A percentile compares a stretch with the other conserved stretches of the same genome.
These are phyloP conservation scores for Neostethus bicornis DNA, from an alignment of 2,797 vertebrate genomes.

Conservation along the genomic window DNA sequence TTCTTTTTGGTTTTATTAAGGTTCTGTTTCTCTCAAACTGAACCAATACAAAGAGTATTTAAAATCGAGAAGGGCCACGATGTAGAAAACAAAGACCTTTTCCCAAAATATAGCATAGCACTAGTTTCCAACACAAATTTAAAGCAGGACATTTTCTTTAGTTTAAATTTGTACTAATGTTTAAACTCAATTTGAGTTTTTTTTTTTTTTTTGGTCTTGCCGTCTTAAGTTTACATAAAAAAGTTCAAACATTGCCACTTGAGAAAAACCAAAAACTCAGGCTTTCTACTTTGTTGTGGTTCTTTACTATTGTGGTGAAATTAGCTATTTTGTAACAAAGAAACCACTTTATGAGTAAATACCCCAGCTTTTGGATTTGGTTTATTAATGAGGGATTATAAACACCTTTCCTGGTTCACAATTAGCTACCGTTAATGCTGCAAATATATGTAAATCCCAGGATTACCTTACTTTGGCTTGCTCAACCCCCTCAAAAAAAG, in stretches of 20 bases:
- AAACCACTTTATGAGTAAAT: conserved; percentile 50
- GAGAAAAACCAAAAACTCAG: conserved; percentile 25
- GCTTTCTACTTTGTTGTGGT: conserved; percentile 9
- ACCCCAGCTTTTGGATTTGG: conserved; percentile 43
- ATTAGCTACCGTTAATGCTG: conserved; percentile 46
- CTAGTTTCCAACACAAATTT: conserved; percentile 42
- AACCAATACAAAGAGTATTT: too few relatives aligned
- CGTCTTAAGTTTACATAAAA: conserved; percentile 21
- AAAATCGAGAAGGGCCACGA: too few relatives aligned
- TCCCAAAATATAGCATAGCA: conserved; percentile 22
- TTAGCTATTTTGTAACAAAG: conserved; percentile 37
- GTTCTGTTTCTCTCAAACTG: too few relatives aligned
- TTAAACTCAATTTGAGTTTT: conserved; percentile 35
- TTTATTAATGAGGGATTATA: conserved; percentile 51
- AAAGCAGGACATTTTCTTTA: not conserved
- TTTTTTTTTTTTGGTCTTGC: conserved; percentile 34
- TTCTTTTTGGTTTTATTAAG: too few relatives aligned
- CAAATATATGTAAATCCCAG: conserved; percentile 23
- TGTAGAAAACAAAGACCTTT: too few relatives aligned
- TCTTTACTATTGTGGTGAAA: not conserved
- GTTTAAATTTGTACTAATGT: conserved; percentile 23
- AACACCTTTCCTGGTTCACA: conserved; percentile 40
- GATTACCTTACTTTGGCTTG: conserved; percentile 19
- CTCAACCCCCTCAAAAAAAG: conserved; percentile 19
- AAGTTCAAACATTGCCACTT: conserved; percentile 1